Base-by-base conservation (phyloP, 2,113 vertebrate species). In the Mobula hypostoma region DNA sequence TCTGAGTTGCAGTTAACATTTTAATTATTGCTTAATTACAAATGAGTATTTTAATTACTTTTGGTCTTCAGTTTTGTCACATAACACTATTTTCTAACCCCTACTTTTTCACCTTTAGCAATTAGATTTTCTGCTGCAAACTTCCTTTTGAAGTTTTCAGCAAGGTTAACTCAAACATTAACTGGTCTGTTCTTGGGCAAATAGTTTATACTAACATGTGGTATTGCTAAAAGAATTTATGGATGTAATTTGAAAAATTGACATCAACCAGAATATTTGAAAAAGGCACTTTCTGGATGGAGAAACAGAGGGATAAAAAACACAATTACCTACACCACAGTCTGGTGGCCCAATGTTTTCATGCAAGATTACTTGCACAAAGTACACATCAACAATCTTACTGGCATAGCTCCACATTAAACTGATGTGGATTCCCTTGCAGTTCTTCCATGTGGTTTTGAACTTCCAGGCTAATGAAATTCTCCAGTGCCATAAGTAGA, bases 31-130 rank as follows among this genome's bases (percentile, higher is more conserved):
- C 24, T 70, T 74, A 74, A 74, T 74, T 74, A 74, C 36, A 93
- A 74, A 93, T 93, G 61, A 93, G 72, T 93, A 93, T 24, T 93
- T 93, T 93, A 93, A 76, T 93, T 74, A 93, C 70, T 48, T 93
- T 74, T 21, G 24, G 36, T 76, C 48, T 93, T 56, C 32, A 48
- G 91, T 93, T 93, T 48, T 27, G 68, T 56, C 8, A 48, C 91
- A 29, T 9, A 74, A 56, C 63, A 93, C 88, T 91, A 36, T 93
- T 93, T 93, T 48, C 40, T 56, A 76, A 29, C 24, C 70, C 70
- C 11, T 40, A 93, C 21, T 40, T 74, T 93, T 93, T 27, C 70
- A 92, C 66, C 66, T 92, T 92, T 48, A 19, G 8, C 32, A 72
- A 70, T 92, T 24, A 72, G 19, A 40, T 92, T 40, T 21, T 70